Percentiles rank a stretch among this genome's conserved stretches.
Evolutionary conservation across 2,797 vertebrate genomes (phyloP).

Genomic region (Petrocephalus schoutedeni): DNA sequence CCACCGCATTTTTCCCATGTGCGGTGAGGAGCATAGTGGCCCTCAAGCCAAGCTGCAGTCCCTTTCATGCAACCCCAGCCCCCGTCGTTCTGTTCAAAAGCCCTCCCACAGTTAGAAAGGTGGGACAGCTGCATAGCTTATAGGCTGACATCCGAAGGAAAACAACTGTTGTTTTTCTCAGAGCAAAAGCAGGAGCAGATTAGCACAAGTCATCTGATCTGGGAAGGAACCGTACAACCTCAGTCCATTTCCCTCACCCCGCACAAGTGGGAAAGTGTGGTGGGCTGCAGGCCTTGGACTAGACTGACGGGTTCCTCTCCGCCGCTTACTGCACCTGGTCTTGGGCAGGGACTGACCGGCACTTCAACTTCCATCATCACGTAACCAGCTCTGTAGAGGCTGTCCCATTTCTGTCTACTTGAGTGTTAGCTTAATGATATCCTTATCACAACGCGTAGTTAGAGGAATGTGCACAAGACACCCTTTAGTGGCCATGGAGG

Average conservation of each 20-base stretch:
- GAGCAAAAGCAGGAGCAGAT: constrained; percentile 11
- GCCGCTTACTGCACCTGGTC: background rate
- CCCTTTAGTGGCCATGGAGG: background rate
- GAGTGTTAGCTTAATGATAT: constrained; percentile 1
- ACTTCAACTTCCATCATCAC: background rate
- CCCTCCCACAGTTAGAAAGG: background rate
- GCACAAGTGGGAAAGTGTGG: background rate
- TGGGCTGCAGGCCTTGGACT: background rate
- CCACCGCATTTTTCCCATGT: background rate
- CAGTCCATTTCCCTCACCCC: background rate
- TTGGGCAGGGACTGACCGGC: background rate
- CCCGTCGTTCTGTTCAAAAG: background rate
- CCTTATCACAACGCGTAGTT: constrained; percentile 1
- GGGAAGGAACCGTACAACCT: constrained; percentile 20
- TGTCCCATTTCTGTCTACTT: background rate
- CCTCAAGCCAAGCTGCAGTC: background rate
- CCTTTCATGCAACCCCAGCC: background rate
- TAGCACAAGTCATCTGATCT: constrained; percentile 25
- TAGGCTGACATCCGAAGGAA: constrained; percentile 11
- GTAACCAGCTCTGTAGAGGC: constrained; percentile 1
- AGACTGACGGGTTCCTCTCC: background rate
- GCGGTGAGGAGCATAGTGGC: background rate
- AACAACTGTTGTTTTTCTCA: constrained; percentile 4
- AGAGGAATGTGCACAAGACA: background rate
- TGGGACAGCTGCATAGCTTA: constrained; percentile 22